phyloP scores from a whole-genome alignment of 2,113 vertebrate species.

The Xenopus laevis region DNA sequence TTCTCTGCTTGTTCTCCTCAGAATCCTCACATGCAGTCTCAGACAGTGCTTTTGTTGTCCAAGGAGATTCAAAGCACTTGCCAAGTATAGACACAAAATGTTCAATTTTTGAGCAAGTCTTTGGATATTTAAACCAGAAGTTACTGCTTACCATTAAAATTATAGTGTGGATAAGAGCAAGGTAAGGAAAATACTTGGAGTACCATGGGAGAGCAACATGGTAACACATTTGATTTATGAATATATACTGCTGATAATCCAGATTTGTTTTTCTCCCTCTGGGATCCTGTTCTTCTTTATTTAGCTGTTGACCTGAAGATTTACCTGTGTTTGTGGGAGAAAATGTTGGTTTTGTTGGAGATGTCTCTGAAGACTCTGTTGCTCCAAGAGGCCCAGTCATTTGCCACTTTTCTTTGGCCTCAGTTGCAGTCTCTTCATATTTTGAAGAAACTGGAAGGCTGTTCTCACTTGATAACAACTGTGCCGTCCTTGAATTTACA shows the following conservation, averaged over 20 bases:
- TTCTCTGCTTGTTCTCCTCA: constrained; percentile 91
- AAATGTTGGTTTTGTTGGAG: constrained; percentile 62
- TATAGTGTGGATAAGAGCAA: constrained; percentile 95
- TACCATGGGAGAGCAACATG: constrained; percentile 97
- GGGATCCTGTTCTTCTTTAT: constrained; percentile 68
- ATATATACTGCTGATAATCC: constrained; percentile 98
- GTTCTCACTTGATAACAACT: constrained; percentile 49
- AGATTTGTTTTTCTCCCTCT: constrained; percentile 86
- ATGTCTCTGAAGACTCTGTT: constrained; percentile 65
- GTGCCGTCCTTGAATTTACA: constrained; percentile 65
- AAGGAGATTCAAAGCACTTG: constrained; percentile 96
- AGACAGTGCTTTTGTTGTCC: constrained; percentile 95
- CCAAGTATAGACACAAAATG: constrained; percentile 97
- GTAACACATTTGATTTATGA: constrained; percentile 98
- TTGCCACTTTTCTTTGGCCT: constrained; percentile 49
- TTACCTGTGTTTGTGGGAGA: constrained; percentile 60
- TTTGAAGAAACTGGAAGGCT: constrained; percentile 49
- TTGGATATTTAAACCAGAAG: constrained; percentile 99
- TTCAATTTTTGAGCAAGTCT: constrained; percentile 97
- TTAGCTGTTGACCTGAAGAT: constrained; percentile 53
- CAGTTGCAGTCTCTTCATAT: constrained; percentile 56
- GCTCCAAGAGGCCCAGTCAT: constrained; percentile 62
- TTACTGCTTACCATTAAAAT: constrained; percentile 98
- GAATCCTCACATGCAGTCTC: constrained; percentile 96
- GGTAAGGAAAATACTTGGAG: constrained; percentile 97